Percentiles rank a stretch among this genome's conserved stretches.
These are phyloP conservation scores for Dynastes grantii DNA, from an alignment of 2,888 invertebrate genomes.

Conservation along the genomic window DNA sequence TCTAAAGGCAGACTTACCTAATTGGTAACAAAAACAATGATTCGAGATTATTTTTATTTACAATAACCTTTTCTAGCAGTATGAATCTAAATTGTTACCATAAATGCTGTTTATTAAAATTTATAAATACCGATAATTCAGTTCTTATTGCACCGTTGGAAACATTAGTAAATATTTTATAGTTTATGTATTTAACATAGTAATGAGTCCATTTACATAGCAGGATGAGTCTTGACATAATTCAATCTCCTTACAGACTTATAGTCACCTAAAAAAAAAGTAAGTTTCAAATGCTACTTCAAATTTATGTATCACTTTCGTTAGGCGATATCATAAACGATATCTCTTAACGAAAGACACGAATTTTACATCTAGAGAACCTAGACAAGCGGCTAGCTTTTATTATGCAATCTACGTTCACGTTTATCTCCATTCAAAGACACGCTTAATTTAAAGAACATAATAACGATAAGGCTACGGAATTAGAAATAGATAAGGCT, in stretches of 20 bases:
- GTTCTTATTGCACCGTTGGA: too few species aligned
- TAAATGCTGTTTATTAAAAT: too few species aligned
- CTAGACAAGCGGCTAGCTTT: conserved; percentile 17
- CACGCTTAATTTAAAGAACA: conserved; percentile 35
- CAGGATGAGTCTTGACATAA: background rate
- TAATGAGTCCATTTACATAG: background rate
- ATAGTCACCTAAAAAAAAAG: background rate
- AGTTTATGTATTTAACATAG: background rate
- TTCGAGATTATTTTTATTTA: too few species aligned
- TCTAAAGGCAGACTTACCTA: too few species aligned
- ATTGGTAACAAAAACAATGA: too few species aligned
- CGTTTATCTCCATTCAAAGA: conserved; percentile 20
- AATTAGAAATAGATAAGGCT: conserved; percentile 27
- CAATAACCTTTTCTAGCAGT: too few species aligned
- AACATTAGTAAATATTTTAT: too few species aligned
- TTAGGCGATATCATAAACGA: background rate
- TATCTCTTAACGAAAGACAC: background rate
- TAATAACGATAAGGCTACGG: conserved; percentile 29
- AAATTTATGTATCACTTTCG: conserved; percentile 3
- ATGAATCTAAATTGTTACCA: too few species aligned
- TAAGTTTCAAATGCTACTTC: background rate
- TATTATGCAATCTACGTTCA: background rate
- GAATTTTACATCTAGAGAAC: background rate
- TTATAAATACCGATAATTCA: too few species aligned
- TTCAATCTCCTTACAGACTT: background rate